Percentiles rank a stretch among this genome's conserved stretches.
Conservation (phyloP, 2,888 invertebrate species). For the Dermolepida albohirtum region DNA sequence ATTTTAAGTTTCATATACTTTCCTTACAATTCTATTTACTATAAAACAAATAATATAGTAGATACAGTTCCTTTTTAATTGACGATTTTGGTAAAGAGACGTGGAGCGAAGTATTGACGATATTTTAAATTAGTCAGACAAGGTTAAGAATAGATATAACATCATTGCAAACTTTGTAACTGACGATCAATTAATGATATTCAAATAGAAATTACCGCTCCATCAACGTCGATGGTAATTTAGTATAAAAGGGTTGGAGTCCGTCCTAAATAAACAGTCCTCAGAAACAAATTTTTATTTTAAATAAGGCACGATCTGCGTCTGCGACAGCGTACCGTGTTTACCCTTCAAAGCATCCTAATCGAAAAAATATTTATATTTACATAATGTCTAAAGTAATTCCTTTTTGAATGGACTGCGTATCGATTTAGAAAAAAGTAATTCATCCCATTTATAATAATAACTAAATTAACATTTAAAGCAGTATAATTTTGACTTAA, state of each 20-base stretch:
- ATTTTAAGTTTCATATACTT: too few species aligned
- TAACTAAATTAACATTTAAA: too few species aligned
- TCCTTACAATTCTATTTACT: too few species aligned
- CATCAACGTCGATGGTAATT: constrained; percentile 9
- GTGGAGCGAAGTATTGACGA: too few species aligned
- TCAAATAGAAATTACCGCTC: constrained; percentile 17
- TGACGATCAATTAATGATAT: constrained; percentile 26
- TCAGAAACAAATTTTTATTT: constrained; percentile 17
- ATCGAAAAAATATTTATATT: constrained; percentile 23
- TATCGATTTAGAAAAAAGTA: too few species aligned
- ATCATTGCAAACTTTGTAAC: constrained; percentile 4
- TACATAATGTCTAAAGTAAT: constrained; percentile 4
- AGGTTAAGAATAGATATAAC: background rate
- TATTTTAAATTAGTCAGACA: constrained; percentile 2
- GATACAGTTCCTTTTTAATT: too few species aligned
- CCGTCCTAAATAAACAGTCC: constrained; percentile 23
- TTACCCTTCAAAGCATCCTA: constrained; percentile 11
- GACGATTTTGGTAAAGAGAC: too few species aligned
- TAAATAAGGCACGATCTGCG: constrained; percentile 1
- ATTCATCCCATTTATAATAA: too few species aligned
- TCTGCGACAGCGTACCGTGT: background rate
- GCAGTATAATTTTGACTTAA: too few species aligned
- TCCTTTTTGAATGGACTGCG: too few species aligned
- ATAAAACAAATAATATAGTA: too few species aligned
- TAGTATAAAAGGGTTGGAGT: constrained; percentile 14